Conservation (phyloP, 2,113 vertebrate genomes). For the Lota lota region DNA sequence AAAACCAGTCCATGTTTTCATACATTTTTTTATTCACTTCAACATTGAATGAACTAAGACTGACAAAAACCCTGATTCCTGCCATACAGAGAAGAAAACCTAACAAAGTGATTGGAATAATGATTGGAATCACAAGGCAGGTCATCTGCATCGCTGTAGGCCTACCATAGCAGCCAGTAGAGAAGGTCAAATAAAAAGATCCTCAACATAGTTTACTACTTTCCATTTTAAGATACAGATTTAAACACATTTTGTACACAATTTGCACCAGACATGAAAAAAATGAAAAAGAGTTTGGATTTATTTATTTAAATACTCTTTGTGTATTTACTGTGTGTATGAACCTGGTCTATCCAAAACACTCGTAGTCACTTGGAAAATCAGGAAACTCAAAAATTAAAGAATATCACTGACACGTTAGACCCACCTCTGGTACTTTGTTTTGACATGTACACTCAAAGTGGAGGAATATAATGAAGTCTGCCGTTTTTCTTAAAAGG, state of each 20-base stretch:
- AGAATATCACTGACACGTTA: constrained; percentile 48
- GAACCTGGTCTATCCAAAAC: constrained; percentile 66
- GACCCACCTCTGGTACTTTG: constrained; percentile 55
- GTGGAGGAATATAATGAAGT: constrained; percentile 50
- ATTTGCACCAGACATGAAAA: constrained; percentile 45
- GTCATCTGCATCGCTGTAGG: constrained; percentile 32
- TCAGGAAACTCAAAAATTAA: constrained; percentile 34
- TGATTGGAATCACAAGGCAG: constrained; percentile 40
- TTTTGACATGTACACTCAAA: constrained; percentile 55
- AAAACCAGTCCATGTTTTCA: constrained; percentile 41
- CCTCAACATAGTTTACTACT: constrained; percentile 9
- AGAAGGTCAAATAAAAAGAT: constrained; percentile 22
- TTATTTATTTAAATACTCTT: constrained; percentile 53
- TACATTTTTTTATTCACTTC: constrained; percentile 70
- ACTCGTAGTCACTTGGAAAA: constrained; percentile 46
- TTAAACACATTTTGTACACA: constrained; percentile 50
- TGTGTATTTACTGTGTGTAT: background rate
- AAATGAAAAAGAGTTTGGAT: constrained; percentile 6
- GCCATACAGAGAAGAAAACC: constrained; percentile 59
- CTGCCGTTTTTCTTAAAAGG: constrained; percentile 54
- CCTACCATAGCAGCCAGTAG: constrained; percentile 40
- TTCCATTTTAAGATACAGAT: constrained; percentile 41
- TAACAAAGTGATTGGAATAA: constrained; percentile 26
- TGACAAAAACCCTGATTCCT: constrained; percentile 68
- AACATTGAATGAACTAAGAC: constrained; percentile 58